Evolutionary conservation across 2,888 invertebrate species (phyloP), one percentile per base, ranked within the genome.

Genomic region (Adineta ricciae): DNA sequence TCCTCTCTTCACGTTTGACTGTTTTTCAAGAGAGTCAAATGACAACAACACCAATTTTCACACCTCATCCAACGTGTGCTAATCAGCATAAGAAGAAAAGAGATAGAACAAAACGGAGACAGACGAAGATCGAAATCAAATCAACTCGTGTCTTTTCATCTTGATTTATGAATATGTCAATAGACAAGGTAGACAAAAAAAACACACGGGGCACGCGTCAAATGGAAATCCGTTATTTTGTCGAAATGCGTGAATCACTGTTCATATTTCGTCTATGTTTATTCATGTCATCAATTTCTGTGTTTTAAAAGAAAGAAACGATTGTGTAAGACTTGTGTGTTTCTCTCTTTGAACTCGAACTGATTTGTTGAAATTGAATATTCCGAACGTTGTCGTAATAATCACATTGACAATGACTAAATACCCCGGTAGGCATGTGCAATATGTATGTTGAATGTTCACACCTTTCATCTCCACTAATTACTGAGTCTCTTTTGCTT

Each of bases 351-450:
- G 64, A 64, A 64, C 64, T 64, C 46, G 46, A 64, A 32, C 64
- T 64, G 64, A 64, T 64, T 64, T 64, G 64, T 64, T 64, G 64
- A 64, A 64, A 64, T 64, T 64, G 27, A 64, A 64, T 64, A 27
- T 64, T 32, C 64, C 19, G 32, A 32, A 64, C 19, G 32, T 64
- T 64, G 19, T 64, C 64, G 64, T 64, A 64, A 64, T 64, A 64
- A 64, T 64, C 64, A 27, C 64, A 64, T 64, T 64, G 64, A 64
- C 64, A 32, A 27, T 19, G 32, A 27, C n/a, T 11, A 56, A 64
- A 32, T 4, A 16, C 32, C 64, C 64, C 64, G 32, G 32, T 64
- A 64, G 64, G 64, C 64, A 64, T 64, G 64, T 64, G 32, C 64
- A 32, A 32, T 64, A 64, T 64, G 64, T 64, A 64, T 64, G 64